Evolutionary conservation across 2,888 invertebrate species (phyloP).

Genomic region (Parelbella ahira): DNA sequence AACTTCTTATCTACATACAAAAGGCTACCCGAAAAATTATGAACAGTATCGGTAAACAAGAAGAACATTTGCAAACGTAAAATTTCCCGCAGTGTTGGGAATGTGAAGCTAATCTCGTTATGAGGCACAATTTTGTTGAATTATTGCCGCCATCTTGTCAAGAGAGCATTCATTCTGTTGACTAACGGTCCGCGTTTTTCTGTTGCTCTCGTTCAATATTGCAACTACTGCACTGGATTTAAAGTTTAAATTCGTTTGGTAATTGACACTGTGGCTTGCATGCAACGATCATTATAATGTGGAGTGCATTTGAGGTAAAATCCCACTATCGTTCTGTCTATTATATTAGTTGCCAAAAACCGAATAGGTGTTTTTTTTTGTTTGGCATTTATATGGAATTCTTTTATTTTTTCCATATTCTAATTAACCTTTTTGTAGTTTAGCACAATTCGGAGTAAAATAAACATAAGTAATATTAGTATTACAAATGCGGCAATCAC

Average conservation of each 20-base stretch:
- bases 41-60: constrained; percentile 7
- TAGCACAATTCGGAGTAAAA: too few species aligned
- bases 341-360: constrained; percentile 10
- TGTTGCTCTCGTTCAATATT: not conserved
- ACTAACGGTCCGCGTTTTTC: constrained; percentile 36
- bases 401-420: too few species aligned
- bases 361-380: too few species aligned
- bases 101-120: constrained; percentile 50
- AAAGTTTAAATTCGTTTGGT: constrained; percentile 8
- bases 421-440: too few species aligned
- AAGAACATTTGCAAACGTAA: constrained; percentile 14
- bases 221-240: not conserved
- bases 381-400: too few species aligned
- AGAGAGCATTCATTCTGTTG: constrained; percentile 47
- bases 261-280: constrained; percentile 9
- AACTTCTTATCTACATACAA: too few species aligned
- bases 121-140: constrained; percentile 50
- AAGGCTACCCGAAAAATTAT: constrained; percentile 14
- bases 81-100: constrained; percentile 28
- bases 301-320: constrained; percentile 18
- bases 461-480: too few species aligned
- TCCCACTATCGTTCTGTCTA: constrained; percentile 11
- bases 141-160: constrained; percentile 51
- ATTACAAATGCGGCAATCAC: too few species aligned
- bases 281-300: constrained; percentile 15